Evolutionary conservation across 2,888 invertebrate species (phyloP).

Genomic region (Ceramica pisi): DNA sequence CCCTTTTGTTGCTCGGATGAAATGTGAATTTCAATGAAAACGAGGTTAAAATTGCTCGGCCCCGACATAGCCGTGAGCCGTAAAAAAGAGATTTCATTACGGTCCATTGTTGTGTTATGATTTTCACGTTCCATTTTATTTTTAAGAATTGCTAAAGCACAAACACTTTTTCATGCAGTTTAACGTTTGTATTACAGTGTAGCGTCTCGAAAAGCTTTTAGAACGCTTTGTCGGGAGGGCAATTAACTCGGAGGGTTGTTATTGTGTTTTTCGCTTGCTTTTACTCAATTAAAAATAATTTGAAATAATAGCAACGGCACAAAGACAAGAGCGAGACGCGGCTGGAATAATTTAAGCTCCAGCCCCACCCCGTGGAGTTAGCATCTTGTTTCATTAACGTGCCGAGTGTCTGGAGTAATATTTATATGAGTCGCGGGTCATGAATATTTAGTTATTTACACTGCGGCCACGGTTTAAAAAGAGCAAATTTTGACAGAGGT

Average conservation of each 20-base stretch:
- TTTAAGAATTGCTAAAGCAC: slow-evolving; percentile 79
- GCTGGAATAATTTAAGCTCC: slow-evolving; percentile 84
- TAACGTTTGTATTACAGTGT: slow-evolving; percentile 79
- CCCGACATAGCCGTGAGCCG: slow-evolving; percentile 78
- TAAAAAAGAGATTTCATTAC: slow-evolving; percentile 80
- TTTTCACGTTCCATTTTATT: slow-evolving; percentile 85
- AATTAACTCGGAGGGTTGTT: slow-evolving; percentile 84
- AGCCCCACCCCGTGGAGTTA: slow-evolving; percentile 78
- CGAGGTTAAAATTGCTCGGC: slow-evolving; percentile 86
- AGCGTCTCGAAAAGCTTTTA: slow-evolving; percentile 78
- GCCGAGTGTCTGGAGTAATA: slow-evolving; percentile 80
- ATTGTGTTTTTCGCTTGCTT: slow-evolving; percentile 85
- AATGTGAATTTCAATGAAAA: slow-evolving; percentile 88
- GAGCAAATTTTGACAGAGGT: slow-evolving; percentile 76
- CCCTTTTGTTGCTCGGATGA: slow-evolving; percentile 86
- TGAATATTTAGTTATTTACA: slow-evolving; percentile 82
- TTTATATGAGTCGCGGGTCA: slow-evolving; percentile 84
- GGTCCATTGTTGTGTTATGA: slow-evolving; percentile 85
- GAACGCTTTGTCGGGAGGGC: slow-evolving; percentile 78
- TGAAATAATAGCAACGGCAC: slow-evolving; percentile 85
- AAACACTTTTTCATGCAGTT: slow-evolving; percentile 77
- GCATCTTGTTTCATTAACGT: slow-evolving; percentile 88
- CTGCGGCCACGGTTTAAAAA: slow-evolving; percentile 73
- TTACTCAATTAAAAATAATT: slow-evolving; percentile 89
- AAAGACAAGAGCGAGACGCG: slow-evolving; percentile 79